Base-by-base conservation (phyloP, 2,888 invertebrate species). In the Allygus modestus region DNA sequence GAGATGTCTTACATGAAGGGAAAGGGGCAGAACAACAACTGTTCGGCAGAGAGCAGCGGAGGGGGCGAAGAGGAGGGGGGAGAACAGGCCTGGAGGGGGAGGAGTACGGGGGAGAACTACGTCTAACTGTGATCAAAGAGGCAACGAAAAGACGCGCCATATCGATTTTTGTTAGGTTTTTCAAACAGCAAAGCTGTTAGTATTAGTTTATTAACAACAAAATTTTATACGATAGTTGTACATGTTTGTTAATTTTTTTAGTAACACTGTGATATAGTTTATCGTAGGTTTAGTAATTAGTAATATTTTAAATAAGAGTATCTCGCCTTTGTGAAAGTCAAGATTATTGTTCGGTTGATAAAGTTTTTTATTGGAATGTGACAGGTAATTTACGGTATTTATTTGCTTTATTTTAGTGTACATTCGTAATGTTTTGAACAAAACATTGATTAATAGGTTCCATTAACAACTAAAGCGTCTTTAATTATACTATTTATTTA, bases 1-100 rank as follows among this genome's bases (percentile, higher is more conserved):
- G 94, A 95, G 91, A 94, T 94, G 92, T 94, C 94, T 77, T 94
- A 94, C 90, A 90, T 94, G 86, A 90, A 91, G 51, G 94, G 94
- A 89, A 90, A 91, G 51, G 94, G 94, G 89, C 94, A 94, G 90
- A 94, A 94, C 91, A 94, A 94, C 88, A 88, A 88, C 83, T 88
- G 88, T 75, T 87, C 88, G 9, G 88, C 87, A 41, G 87, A 86
- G 23, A 84, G 87, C n/a, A 85, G 85, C 12, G 86, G 86, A 71
- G 84, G 86, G 41, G 85, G 85, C n/a, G 81, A 83, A 43, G 82
- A 85, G 23, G 86, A 86, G 58, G 82, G 85, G n/a, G 86, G 85
- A 26, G 85, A 84, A 26, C 82, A 84, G 15, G 87, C 86, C 58
- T 85, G 88, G 83, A 86, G 87, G 33, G 86, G 85, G 58, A 86